Base-by-base conservation (phyloP, 2,113 vertebrate genomes). In the Alethe castanea region DNA sequence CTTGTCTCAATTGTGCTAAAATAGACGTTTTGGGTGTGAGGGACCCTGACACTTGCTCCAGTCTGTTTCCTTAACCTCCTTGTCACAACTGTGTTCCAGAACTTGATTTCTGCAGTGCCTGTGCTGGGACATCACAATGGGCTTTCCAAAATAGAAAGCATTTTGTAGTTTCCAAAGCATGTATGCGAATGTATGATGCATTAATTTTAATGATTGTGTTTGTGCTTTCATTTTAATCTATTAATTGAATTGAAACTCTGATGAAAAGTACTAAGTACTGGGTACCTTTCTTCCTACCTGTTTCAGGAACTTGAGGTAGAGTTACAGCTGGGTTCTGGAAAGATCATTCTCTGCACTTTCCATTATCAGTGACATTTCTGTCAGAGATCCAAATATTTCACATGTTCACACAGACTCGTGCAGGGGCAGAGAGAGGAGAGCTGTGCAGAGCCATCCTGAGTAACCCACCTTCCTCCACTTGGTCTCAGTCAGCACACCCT, bases 351-450 rank as follows among this genome's bases (percentile, higher is more conserved):
- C 50, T 33, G 3, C 1, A 1, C 40, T 47, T 38, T 38, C n/a
- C 23, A 18, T 35, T 29, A 14, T 17, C 74, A 35, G 42, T 23
- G 74, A 29, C 61, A 33, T 42, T 36, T 11, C 10, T 60, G 48
- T 5, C 53, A 16, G 35, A 3, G 50, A 73, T 36, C 9, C 33
- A 45, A 1, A 5, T n/a, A 25, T 50, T 42, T 59, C 33, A 36
- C 35, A 18, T 3, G 6, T 9, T 19, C 29, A 15, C 23, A 28
- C 9, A 23, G 48, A 6, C 7, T 48, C 0, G 0, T 23, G 35
- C 45, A 57, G 61, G 47, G 8, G 12, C 19, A 47, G 31, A 15
- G 16, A 5, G 19, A 16, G 36, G 47, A 24, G 48, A 50, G 5
- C 23, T 42, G 79, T 5, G 2, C 26, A 79, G 76, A 86, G 7